These are phyloP conservation scores for Crotophaga sulcirostris DNA, from an alignment of 2,113 vertebrate genomes.

Conservation along the genomic window DNA sequence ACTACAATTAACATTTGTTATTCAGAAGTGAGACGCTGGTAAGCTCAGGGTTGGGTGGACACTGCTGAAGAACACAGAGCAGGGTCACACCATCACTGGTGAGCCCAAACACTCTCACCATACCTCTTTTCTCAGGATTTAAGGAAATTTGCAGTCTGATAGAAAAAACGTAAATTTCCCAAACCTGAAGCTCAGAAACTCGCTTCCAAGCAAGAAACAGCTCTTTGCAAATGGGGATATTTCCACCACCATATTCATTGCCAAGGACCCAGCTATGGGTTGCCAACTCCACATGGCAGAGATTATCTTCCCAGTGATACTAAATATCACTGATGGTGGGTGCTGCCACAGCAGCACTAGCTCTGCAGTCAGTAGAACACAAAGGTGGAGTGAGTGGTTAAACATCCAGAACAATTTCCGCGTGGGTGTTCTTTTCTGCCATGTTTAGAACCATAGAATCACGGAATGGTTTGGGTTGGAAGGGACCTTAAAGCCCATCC, in stretches of 20 bases:
- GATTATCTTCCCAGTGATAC: background rate
- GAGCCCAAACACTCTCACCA: background rate
- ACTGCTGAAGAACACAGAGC: rapidly evolving
- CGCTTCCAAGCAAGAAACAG: slow-evolving; percentile 26
- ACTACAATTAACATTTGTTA: background rate
- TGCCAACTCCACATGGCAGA: background rate
- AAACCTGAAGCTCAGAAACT: slow-evolving; percentile 10
- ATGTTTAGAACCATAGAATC: background rate
- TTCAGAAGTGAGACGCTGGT: background rate
- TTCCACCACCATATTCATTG: slow-evolving; percentile 34
- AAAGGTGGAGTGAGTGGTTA: background rate
- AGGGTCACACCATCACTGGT: background rate
- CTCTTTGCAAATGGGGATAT: slow-evolving; percentile 14
- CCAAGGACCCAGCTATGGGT: background rate
- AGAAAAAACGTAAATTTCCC: slow-evolving; percentile 8
- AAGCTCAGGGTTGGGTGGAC: rapidly evolving
- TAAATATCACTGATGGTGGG: background rate
- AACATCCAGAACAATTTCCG: background rate
- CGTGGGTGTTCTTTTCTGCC: background rate
- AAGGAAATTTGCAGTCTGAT: background rate
- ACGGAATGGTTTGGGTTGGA: too few relatives aligned
- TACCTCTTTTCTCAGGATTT: background rate
- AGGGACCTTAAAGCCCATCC: too few relatives aligned
- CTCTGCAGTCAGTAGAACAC: background rate
- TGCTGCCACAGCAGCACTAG: background rate